phyloP scores from a whole-genome alignment of 2,888 invertebrate genomes.

The Platynereis dumerilii region DNA sequence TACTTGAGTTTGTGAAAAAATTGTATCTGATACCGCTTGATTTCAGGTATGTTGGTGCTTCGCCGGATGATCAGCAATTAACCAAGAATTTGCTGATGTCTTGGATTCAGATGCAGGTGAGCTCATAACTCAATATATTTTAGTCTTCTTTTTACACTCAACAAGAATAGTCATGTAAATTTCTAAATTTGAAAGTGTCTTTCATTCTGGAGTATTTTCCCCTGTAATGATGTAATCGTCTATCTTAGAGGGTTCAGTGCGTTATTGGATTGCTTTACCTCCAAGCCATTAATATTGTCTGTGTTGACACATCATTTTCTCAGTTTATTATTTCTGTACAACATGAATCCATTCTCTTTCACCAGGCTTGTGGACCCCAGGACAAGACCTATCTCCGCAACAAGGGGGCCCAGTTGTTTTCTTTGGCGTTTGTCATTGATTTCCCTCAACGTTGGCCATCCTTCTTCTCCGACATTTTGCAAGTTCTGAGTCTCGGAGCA shows the following conservation, averaged over 20 bases:
- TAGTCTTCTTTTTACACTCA: conserved; percentile 13
- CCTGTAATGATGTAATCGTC: too few relatives aligned
- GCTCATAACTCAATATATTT: too few relatives aligned
- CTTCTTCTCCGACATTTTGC: conserved; percentile 67
- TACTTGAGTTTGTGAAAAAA: too few relatives aligned
- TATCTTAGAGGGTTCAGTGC: too few relatives aligned
- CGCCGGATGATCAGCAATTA: conserved; percentile 52
- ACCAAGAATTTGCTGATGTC: conserved; percentile 61
- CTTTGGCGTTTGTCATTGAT: conserved; percentile 67
- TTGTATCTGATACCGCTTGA: background rate
- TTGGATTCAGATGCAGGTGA: conserved; percentile 63
- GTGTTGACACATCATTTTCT: background rate
- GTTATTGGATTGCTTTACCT: too few relatives aligned
- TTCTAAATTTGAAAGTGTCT: too few relatives aligned
- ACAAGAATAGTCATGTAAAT: too few relatives aligned
- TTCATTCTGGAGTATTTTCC: too few relatives aligned
- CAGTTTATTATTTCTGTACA: too few relatives aligned
- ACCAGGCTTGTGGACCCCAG: conserved; percentile 21
- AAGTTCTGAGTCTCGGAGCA: conserved; percentile 53
- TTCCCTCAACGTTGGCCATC: conserved; percentile 66
- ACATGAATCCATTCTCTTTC: too few relatives aligned
- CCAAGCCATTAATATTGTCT: too few relatives aligned
- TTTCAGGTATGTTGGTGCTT: conserved; percentile 48
- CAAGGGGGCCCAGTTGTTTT: conserved; percentile 68
- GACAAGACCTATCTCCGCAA: conserved; percentile 66